A percentile compares a stretch with the other conserved stretches of the same genome.
These are phyloP conservation scores for Linhomoeus sp. DNA, from an alignment of 2,888 invertebrate species.

Conservation along the genomic window DNA sequence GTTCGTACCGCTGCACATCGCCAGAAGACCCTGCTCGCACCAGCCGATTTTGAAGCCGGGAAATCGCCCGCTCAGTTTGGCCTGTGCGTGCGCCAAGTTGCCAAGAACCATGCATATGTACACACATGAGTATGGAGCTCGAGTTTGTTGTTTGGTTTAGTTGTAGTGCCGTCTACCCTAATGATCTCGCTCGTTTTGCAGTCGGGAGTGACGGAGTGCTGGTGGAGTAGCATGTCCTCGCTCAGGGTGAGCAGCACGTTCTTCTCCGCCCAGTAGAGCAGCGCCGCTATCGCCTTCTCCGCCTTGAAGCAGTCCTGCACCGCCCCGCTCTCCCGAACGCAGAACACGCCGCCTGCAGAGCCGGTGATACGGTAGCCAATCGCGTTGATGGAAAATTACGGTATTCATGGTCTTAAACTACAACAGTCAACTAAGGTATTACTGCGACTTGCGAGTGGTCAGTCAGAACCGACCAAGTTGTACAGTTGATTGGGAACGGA, in stretches of 20 bases:
- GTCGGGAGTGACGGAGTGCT: slow-evolving; percentile 48
- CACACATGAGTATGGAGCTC: no score
- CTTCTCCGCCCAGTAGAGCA: slow-evolving; percentile 51
- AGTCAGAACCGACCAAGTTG: no score
- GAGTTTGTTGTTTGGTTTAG: no score
- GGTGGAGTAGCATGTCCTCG: slow-evolving; percentile 52
- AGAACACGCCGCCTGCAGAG: slow-evolving; percentile 48
- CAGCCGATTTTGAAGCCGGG: slow-evolving; percentile 45
- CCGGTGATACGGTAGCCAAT: no score
- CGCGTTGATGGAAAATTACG: no score
- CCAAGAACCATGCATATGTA: no score
- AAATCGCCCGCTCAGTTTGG: slow-evolving; percentile 52
- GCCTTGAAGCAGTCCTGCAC: slow-evolving; percentile 62
- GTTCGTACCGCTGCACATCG: slow-evolving; percentile 53
- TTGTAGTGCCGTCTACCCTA: slow-evolving; percentile 37
- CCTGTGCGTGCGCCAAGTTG: slow-evolving; percentile 35
- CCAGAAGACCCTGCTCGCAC: slow-evolving; percentile 49
- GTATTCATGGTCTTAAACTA: no score
- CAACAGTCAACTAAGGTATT: no score
- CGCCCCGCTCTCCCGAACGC: slow-evolving; percentile 57
- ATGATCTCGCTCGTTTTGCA: slow-evolving; percentile 51
- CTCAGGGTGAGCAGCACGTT: slow-evolving; percentile 54
- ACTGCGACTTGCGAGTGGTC: no score
- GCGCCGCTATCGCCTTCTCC: slow-evolving; percentile 45
- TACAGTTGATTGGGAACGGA: no score